phyloP scores from a whole-genome alignment of 2,113 vertebrate species.

The Pteruthius melanotis region DNA sequence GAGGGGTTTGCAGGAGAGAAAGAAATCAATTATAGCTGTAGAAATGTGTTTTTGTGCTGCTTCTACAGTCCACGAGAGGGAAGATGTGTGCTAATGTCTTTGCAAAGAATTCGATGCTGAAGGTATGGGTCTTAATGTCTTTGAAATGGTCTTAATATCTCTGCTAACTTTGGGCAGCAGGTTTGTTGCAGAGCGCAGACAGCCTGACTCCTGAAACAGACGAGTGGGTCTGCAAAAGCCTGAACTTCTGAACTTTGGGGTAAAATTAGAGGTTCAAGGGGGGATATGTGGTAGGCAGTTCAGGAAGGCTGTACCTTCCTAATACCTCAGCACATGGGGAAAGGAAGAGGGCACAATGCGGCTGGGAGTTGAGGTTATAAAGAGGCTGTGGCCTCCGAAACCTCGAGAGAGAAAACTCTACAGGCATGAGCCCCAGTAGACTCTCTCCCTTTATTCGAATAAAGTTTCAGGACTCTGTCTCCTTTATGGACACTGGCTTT shows the following conservation, averaged over 20 bases:
- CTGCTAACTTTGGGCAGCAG: not conserved
- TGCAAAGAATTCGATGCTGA: not conserved
- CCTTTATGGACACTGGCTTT: not conserved
- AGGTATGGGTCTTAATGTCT: not conserved
- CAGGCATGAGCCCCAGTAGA: rapidly evolving
- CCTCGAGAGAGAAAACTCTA: rapidly evolving
- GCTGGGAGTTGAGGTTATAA: not conserved
- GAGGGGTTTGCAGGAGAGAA: not conserved
- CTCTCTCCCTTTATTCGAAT: rapidly evolving
- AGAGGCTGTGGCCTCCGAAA: not conserved
- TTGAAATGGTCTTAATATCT: not conserved
- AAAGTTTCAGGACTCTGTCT: not conserved
- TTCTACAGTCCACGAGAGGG: rapidly evolving
- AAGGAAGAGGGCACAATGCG: rapidly evolving
- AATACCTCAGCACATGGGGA: not conserved
- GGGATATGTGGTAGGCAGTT: rapidly evolving
- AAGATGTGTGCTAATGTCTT: not conserved
- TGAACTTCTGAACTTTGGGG: not conserved
- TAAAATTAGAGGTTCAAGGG: not conserved
- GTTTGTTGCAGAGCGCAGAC: not conserved
- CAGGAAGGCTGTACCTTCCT: not conserved
- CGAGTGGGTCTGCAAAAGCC: not conserved
- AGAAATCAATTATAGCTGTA: rapidly evolving
- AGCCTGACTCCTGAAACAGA: not conserved
- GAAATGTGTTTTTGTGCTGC: rapidly evolving